A percentile compares a stretch with the other conserved stretches of the same genome.
phyloP scores from a whole-genome alignment of 2,888 invertebrate genomes.

The Balanococcus diminutus region DNA sequence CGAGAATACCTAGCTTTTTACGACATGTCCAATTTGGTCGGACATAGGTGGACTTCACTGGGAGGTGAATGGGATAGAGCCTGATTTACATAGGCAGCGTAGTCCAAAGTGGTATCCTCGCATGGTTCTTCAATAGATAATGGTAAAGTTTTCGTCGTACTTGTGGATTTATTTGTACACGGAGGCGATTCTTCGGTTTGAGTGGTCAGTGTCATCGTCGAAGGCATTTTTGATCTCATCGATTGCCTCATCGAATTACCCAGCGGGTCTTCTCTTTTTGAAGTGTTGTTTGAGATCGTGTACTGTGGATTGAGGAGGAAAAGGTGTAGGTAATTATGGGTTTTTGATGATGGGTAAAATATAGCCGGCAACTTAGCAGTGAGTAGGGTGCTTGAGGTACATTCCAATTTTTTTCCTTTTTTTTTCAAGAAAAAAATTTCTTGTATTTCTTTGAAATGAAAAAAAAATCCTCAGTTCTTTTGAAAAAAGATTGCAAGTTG shows the following conservation, averaged over 20 bases:
- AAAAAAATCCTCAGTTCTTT: too few species aligned
- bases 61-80: slow-evolving; percentile 48
- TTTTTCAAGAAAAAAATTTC: too few species aligned
- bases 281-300: slow-evolving; percentile 29
- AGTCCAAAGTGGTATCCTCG: slow-evolving; percentile 49
- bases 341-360: too few species aligned
- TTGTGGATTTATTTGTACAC: slow-evolving; percentile 22
- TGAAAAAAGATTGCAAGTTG: too few species aligned
- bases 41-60: slow-evolving; percentile 10
- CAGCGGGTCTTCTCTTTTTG: not conserved
- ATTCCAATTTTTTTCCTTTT: too few species aligned
- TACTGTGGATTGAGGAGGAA: not conserved
- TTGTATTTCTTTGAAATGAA: too few species aligned
- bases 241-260: not conserved
- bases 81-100: slow-evolving; percentile 49
- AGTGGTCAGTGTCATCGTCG: slow-evolving; percentile 45
- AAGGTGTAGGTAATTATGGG: too few species aligned
- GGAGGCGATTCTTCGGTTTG: slow-evolving; percentile 42
- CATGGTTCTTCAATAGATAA: slow-evolving; percentile 47
- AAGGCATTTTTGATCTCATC: slow-evolving; percentile 10
- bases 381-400: too few species aligned
- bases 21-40: not conserved
- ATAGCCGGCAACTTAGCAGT: too few species aligned
- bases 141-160: slow-evolving; percentile 46
- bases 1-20: not conserved